Conservation (phyloP, 1,140 invertebrate genomes). For the Tribolium madens region DNA sequence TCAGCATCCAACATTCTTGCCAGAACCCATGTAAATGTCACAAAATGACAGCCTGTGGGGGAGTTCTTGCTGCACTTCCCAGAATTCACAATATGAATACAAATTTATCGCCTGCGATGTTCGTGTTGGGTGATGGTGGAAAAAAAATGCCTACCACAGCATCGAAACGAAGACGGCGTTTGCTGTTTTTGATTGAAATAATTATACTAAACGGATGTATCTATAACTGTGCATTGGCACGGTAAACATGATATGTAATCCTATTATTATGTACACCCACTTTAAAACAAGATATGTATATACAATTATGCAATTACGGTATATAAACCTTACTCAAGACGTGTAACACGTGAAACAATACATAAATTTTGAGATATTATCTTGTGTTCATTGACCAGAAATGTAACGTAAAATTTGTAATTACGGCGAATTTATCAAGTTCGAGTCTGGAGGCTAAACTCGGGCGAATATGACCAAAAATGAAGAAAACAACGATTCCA, state of each 20-base stretch:
- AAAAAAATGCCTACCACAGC: background rate
- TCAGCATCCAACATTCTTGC: background rate
- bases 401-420: slow-evolving; percentile 11
- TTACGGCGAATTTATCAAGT: background rate
- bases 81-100: slow-evolving; percentile 21
- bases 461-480: too few species aligned
- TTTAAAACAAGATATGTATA: slow-evolving; percentile 31
- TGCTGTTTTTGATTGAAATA: background rate
- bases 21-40: slow-evolving; percentile 53
- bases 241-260: slow-evolving; percentile 11
- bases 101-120: slow-evolving; percentile 8
- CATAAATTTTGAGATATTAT: slow-evolving; percentile 40
- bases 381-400: slow-evolving; percentile 28
- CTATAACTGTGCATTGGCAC: slow-evolving; percentile 20
- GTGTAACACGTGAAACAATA: slow-evolving; percentile 21
- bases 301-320: slow-evolving; percentile 43
- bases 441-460: too few species aligned
- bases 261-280: slow-evolving; percentile 37
- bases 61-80: slow-evolving; percentile 31
- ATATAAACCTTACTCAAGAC: slow-evolving; percentile 14
- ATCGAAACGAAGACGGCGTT: background rate
- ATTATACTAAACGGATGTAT: slow-evolving; percentile 1
- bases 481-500: too few species aligned
- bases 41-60: slow-evolving; percentile 49
- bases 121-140: background rate